These are phyloP conservation scores for Corapipo altera DNA, from an alignment of 2,113 vertebrate genomes.

Conservation along the genomic window DNA sequence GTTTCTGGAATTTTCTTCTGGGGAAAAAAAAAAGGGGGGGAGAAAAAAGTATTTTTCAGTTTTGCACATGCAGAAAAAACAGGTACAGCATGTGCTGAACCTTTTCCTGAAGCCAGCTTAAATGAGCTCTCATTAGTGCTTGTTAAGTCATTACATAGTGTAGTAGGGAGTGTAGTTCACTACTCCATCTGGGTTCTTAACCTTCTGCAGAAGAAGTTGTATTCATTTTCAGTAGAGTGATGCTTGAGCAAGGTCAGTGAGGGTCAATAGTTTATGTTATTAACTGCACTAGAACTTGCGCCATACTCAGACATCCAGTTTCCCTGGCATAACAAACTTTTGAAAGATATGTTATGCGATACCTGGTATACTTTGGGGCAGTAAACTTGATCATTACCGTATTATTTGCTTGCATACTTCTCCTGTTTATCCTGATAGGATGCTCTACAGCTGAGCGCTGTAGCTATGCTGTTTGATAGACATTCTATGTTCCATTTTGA, in stretches of 20 bases:
- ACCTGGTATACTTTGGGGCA: not conserved
- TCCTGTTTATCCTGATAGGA: not conserved
- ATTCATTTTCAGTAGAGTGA: too few species aligned
- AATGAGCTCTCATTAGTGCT: constrained; percentile 5
- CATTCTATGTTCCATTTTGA: constrained; percentile 48
- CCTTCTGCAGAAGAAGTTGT: too few species aligned
- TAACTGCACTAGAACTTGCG: too few species aligned
- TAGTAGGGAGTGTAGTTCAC: too few species aligned
- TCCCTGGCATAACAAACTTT: not conserved
- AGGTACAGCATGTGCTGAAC: constrained; percentile 13
- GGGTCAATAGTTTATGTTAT: too few species aligned
- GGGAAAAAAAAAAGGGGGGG: too few species aligned
- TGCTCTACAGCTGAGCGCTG: not conserved
- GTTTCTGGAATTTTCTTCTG: not conserved
- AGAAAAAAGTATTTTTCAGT: not conserved
- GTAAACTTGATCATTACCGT: not conserved
- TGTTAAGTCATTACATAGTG: not conserved
- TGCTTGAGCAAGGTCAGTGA: too few species aligned
- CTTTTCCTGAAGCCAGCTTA: not conserved
- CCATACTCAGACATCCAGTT: too few species aligned
- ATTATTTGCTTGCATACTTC: not conserved
- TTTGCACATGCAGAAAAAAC: not conserved
- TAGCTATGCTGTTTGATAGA: constrained; percentile 26
- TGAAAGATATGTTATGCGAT: not conserved
- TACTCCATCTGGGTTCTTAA: too few species aligned